Evolutionary conservation across 2,797 vertebrate species (phyloP).

Genomic region (Trematomus bernacchii): DNA sequence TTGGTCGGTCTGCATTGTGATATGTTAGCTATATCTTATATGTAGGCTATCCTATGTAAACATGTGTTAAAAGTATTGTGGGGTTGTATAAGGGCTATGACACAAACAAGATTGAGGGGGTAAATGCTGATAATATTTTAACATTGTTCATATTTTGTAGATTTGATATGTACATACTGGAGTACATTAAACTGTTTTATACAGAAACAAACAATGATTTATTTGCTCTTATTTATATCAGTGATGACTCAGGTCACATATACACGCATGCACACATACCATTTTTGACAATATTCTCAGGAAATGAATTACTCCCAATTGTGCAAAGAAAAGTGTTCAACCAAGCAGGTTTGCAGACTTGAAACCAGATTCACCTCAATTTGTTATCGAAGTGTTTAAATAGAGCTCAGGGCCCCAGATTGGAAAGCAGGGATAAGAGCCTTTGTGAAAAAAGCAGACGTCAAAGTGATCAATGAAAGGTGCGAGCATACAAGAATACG

Average conservation of each 20-base stretch:
- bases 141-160: conserved; percentile 87
- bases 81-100: conserved; percentile 81
- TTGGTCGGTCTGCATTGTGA: conserved; percentile 67
- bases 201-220: conserved; percentile 52
- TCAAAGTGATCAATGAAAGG: conserved; percentile 70
- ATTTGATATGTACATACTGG: conserved; percentile 86
- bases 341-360: conserved; percentile 34
- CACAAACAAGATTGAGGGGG: conserved; percentile 57
- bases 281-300: background rate
- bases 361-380: conserved; percentile 41
- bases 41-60: conserved; percentile 72
- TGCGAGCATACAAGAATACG: conserved; percentile 43
- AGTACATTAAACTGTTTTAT: conserved; percentile 85
- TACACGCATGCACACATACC: background rate
- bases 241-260: background rate
- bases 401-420: conserved; percentile 6
- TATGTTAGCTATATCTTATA: conserved; percentile 68
- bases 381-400: conserved; percentile 24
- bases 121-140: conserved; percentile 81
- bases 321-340: conserved; percentile 19
- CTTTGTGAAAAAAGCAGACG: conserved; percentile 32
- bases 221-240: conserved; percentile 2
- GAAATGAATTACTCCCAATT: background rate
- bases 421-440: conserved; percentile 16
- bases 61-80: conserved; percentile 55